These are phyloP conservation scores for Microcaecilia unicolor DNA, from an alignment of 2,797 vertebrate genomes.

Conservation along the genomic window DNA sequence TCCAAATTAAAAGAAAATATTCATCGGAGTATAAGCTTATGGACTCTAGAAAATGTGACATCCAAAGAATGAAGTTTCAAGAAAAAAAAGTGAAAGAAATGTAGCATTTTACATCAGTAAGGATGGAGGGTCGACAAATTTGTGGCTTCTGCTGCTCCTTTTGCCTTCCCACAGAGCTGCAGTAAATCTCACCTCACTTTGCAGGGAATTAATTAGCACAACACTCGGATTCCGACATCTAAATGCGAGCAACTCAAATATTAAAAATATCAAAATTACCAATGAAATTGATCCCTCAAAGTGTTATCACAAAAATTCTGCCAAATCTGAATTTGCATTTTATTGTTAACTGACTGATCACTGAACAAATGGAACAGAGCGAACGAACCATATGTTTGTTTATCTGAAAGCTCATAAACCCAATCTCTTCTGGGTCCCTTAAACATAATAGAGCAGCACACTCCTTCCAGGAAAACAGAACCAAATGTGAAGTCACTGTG, in stretches of 20 bases:
- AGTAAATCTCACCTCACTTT: no score
- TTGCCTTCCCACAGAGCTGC: no score
- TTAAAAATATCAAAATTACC: slow-evolving; percentile 19
- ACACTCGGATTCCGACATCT: background rate
- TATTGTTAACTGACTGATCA: slow-evolving; percentile 28
- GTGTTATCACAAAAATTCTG: slow-evolving; percentile 7
- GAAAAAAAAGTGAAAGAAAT: no score
- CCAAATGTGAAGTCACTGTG: slow-evolving; percentile 21
- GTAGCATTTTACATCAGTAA: no score
- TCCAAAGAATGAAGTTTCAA: no score
- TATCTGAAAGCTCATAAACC: slow-evolving; percentile 25
- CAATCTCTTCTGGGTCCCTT: slow-evolving; percentile 16
- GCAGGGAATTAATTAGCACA: no score
- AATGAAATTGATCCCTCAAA: slow-evolving; percentile 18
- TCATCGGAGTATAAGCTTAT: no score
- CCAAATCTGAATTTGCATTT: slow-evolving; percentile 15
- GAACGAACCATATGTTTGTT: slow-evolving; percentile 29
- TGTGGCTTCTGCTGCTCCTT: no score
- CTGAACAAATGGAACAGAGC: slow-evolving; percentile 9
- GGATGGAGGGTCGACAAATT: no score
- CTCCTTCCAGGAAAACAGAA: slow-evolving; percentile 34
- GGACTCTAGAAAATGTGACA: no score
- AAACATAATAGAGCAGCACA: slow-evolving; percentile 21
- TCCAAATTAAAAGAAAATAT: no score
- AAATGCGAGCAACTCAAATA: background rate